phyloP scores from a whole-genome alignment of 2,113 vertebrate species.

The Gavia stellata region DNA sequence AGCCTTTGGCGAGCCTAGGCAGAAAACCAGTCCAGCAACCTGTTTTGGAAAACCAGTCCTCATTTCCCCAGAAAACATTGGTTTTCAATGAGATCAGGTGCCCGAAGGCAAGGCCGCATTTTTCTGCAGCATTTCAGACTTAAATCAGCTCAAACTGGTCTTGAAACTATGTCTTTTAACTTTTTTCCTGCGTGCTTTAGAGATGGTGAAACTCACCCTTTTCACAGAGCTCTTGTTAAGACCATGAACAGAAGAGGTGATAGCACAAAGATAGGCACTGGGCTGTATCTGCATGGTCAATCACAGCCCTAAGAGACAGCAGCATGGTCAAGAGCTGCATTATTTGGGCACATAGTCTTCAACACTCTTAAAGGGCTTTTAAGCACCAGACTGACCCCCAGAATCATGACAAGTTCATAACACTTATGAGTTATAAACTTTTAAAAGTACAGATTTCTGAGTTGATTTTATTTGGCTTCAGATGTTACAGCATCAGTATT shows the following conservation, averaged over 20 bases:
- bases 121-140: background rate
- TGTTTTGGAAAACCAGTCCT: background rate
- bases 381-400: background rate
- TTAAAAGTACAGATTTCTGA: background rate
- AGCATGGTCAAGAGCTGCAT: background rate
- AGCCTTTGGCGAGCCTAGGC: background rate
- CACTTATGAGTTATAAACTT: background rate
- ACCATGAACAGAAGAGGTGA: background rate
- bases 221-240: background rate
- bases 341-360: background rate
- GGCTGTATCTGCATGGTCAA: accelerated
- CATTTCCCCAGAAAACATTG: background rate
- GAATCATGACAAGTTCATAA: too few species aligned
- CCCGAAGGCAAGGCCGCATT: background rate
- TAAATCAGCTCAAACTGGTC: background rate
- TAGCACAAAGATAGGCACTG: background rate
- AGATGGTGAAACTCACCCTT: background rate
- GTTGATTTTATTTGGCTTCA: background rate
- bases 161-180: background rate
- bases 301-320: background rate
- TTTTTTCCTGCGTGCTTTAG: background rate
- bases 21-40: background rate
- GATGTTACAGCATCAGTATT: background rate
- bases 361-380: background rate
- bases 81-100: constrained; percentile 7